These are phyloP conservation scores for Anthopleura xanthogrammica DNA, from an alignment of 92 coral and sea anemone genomes.

Conservation along the genomic window DNA sequence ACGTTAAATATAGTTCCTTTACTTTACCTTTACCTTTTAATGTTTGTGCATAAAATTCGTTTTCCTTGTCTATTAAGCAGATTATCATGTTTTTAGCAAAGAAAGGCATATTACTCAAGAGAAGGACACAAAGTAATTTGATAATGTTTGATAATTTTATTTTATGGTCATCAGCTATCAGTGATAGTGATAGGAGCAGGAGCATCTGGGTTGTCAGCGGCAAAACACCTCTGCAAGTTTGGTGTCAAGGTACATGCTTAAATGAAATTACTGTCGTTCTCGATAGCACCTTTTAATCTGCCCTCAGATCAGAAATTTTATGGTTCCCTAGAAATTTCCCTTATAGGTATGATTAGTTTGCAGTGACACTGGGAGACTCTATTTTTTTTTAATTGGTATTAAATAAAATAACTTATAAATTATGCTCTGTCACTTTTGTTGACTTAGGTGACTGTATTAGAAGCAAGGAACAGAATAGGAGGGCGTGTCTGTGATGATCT, in stretches of 20 bases:
- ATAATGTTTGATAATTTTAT: neutral
- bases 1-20: too few species aligned
- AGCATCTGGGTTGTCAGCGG: constrained; percentile 91
- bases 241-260: constrained; percentile 66
- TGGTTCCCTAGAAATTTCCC: too few species aligned
- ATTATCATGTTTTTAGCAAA: neutral
- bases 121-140: neutral
- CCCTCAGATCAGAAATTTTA: too few species aligned
- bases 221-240: constrained; percentile 86
- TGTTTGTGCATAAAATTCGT: too few species aligned
- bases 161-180: constrained; percentile 44
- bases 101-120: neutral
- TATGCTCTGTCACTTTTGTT: neutral
- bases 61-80: too few species aligned
- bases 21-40: too few species aligned
- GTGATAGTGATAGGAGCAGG: constrained; percentile 97
- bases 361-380: too few species aligned
- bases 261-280: neutral
- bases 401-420: neutral
- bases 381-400: too few species aligned
- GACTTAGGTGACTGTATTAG: constrained; percentile 81
- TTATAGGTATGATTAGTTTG: too few species aligned
- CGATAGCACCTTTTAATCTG: too few species aligned
- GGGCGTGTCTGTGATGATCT: constrained; percentile 92
- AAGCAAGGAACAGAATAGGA: constrained; percentile 89